Conservation (phyloP, 2,797 vertebrate genomes). For the Eutrigla gurnardus region DNA sequence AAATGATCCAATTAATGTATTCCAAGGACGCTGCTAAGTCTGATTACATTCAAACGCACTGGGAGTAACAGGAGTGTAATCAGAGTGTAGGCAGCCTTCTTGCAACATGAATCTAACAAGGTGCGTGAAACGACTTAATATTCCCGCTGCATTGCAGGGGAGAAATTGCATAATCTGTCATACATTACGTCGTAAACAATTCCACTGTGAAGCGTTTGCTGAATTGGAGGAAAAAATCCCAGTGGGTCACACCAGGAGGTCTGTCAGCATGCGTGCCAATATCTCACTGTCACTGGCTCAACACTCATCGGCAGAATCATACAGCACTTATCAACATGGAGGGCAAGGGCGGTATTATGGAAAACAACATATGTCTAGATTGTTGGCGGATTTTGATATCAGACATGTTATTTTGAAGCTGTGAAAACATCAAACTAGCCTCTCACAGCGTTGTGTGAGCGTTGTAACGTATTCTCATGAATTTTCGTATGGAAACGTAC, state of each 20-base stretch:
- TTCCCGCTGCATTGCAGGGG: conserved; percentile 38
- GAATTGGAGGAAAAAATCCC: conserved; percentile 46
- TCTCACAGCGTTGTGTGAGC: conserved; percentile 16
- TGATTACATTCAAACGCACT: conserved; percentile 29
- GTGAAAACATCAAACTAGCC: conserved; percentile 6
- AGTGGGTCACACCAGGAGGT: conserved; percentile 39
- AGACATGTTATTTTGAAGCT: neutral
- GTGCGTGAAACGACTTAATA: conserved; percentile 50
- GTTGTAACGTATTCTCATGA: no score
- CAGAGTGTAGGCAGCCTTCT: conserved; percentile 19
- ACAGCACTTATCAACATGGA: neutral
- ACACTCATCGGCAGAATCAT: neutral
- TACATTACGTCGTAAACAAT: conserved; percentile 44
- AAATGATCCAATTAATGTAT: conserved; percentile 36
- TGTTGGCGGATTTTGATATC: conserved; percentile 8
- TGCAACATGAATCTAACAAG: conserved; percentile 29
- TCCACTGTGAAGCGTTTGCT: conserved; percentile 27
- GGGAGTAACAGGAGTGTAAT: neutral
- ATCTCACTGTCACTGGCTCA: conserved; percentile 35
- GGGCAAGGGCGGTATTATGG: neutral
- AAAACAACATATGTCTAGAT: conserved; percentile 19
- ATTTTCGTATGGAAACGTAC: no score
- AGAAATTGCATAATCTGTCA: conserved; percentile 50
- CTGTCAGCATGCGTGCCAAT: conserved; percentile 11
- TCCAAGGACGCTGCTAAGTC: conserved; percentile 20